These are phyloP conservation scores for Phymastichus coffea DNA, from an alignment of 1,140 invertebrate species.

Conservation along the genomic window DNA sequence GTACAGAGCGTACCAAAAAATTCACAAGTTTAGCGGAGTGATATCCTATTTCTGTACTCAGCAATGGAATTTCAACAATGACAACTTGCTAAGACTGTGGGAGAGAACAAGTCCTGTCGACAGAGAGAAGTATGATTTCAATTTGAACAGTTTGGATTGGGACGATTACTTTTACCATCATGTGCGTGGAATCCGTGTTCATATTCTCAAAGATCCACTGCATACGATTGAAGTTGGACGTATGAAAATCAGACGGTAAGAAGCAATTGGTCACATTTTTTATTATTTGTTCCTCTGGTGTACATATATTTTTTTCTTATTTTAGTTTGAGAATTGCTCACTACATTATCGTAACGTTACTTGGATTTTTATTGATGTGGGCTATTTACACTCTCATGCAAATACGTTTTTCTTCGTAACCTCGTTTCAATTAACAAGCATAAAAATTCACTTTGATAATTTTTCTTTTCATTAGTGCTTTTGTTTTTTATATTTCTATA, in stretches of 20 bases:
- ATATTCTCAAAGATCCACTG: conserved; percentile 55
- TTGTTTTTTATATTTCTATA: too few species aligned
- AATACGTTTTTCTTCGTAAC: not conserved
- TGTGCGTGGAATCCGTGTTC: conserved; percentile 53
- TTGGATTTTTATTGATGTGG: conserved; percentile 18
- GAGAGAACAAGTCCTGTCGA: conserved; percentile 54
- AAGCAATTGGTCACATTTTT: too few species aligned
- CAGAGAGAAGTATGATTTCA: conserved; percentile 53
- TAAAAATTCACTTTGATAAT: too few species aligned
- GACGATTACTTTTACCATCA: conserved; percentile 48
- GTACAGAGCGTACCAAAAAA: conserved; percentile 58
- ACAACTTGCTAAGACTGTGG: conserved; percentile 57
- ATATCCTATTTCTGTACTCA: conserved; percentile 63
- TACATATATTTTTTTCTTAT: conserved; percentile 18
- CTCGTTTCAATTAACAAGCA: too few species aligned
- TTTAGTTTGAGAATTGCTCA: conserved; percentile 27
- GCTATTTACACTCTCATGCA: not conserved
- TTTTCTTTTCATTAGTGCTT: too few species aligned
- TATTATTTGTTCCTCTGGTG: too few species aligned
- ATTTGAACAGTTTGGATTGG: conserved; percentile 53
- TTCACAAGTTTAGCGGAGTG: conserved; percentile 58
- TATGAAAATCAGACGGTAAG: conserved; percentile 35
- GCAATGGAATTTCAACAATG: conserved; percentile 63
- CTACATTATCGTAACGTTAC: conserved; percentile 19
- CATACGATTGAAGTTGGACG: conserved; percentile 37